These are phyloP conservation scores for Drosophila ironensis DNA, from an alignment of 1,140 invertebrate genomes.

Conservation along the genomic window DNA sequence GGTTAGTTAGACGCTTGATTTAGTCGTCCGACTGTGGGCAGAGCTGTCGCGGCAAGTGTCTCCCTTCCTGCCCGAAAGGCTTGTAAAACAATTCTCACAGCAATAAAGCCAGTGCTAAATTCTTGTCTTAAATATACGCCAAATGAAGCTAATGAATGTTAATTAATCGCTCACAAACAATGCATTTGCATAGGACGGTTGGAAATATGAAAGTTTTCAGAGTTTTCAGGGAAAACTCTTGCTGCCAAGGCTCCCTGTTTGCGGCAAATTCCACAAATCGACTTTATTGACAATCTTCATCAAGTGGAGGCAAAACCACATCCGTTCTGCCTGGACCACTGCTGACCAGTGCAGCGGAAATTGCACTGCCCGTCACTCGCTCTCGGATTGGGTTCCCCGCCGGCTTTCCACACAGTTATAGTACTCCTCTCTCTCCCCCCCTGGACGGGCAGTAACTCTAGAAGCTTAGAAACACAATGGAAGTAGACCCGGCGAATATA, in stretches of 20 bases:
- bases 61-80: neutral
- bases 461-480: slow-evolving; percentile 47
- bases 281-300: neutral
- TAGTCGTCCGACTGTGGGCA: slow-evolving; percentile 16
- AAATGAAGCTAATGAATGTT: slow-evolving; percentile 40
- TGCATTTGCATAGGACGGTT: slow-evolving; percentile 17
- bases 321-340: slow-evolving; percentile 55
- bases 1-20: slow-evolving; percentile 13
- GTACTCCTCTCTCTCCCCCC: too few species aligned
- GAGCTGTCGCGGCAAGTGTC: neutral
- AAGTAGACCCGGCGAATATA: slow-evolving; percentile 51
- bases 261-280: neutral
- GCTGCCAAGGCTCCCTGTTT: neutral
- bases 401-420: too few species aligned
- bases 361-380: slow-evolving; percentile 31
- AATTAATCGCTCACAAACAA: slow-evolving; percentile 41
- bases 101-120: slow-evolving; percentile 38
- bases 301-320: slow-evolving; percentile 54
- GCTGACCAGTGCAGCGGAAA: slow-evolving; percentile 65
- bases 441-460: slow-evolving; percentile 46
- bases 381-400: slow-evolving; percentile 25
- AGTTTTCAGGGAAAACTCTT: neutral
- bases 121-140: slow-evolving; percentile 24
- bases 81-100: slow-evolving; percentile 42
- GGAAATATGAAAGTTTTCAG: slow-evolving; percentile 25